phyloP scores from a whole-genome alignment of 2,888 invertebrate species.

The Epicampocera succincta region DNA sequence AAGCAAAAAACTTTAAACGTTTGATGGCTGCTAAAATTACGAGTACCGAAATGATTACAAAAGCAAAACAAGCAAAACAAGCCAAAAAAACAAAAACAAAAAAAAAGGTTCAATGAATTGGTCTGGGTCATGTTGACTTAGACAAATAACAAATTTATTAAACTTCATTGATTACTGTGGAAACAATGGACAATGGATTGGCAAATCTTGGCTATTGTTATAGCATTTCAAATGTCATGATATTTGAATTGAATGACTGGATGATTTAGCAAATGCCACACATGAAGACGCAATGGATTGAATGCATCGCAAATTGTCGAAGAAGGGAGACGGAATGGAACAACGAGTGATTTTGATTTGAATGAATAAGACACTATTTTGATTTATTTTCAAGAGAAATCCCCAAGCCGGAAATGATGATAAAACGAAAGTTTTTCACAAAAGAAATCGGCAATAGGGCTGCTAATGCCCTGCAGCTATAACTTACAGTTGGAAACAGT shows the following conservation, averaged over 20 bases:
- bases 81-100: slow-evolving; percentile 20
- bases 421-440: not conserved
- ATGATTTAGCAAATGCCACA: slow-evolving; percentile 47
- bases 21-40: slow-evolving; percentile 13
- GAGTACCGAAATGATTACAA: not conserved
- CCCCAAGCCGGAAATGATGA: not conserved
- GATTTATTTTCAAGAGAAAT: not conserved
- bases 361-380: not conserved
- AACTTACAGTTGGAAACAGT: too few relatives aligned
- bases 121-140: slow-evolving; percentile 45
- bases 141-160: slow-evolving; percentile 37
- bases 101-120: slow-evolving; percentile 58
- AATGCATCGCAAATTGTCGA: not conserved
- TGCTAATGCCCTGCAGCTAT: not conserved
- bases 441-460: not conserved
- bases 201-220: slow-evolving; percentile 29
- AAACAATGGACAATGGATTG: slow-evolving; percentile 28
- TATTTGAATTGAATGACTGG: slow-evolving; percentile 17
- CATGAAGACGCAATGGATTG: slow-evolving; percentile 8
- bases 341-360: not conserved
- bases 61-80: not conserved
- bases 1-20: slow-evolving; percentile 13
- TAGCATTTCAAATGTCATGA: slow-evolving; percentile 44
- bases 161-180: slow-evolving; percentile 16
- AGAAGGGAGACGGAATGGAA: not conserved